A percentile compares a stretch with the other conserved stretches of the same genome.
These are phyloP conservation scores for Enteromius thamalakanensis DNA, from an alignment of 2,797 vertebrate genomes.

Conservation along the genomic window DNA sequence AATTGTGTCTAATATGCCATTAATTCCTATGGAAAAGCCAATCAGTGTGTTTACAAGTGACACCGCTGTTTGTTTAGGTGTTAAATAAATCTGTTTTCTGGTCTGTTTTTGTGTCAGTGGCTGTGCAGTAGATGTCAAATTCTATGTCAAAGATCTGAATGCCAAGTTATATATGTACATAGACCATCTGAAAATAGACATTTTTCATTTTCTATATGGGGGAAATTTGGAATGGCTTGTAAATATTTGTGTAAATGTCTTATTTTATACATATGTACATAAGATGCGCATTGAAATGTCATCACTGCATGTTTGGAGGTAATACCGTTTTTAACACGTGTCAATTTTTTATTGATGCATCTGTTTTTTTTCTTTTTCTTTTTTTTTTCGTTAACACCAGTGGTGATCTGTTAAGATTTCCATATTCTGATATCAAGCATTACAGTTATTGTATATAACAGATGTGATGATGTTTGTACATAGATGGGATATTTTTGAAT, in stretches of 20 bases:
- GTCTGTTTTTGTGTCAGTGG: neutral
- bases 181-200: neutral
- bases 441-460: slow-evolving; percentile 70
- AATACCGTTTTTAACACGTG: neutral
- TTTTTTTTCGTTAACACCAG: neutral
- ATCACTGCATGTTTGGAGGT: slow-evolving; percentile 7
- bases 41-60: slow-evolving; percentile 23
- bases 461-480: slow-evolving; percentile 75
- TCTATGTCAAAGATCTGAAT: slow-evolving; percentile 16
- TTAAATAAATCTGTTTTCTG: neutral
- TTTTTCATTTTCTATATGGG: slow-evolving; percentile 63
- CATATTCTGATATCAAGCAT: neutral
- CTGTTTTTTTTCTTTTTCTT: neutral
- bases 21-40: slow-evolving; percentile 39
- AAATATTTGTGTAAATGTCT: slow-evolving; percentile 64
- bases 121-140: neutral
- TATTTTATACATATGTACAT: slow-evolving; percentile 73
- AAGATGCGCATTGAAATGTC: slow-evolving; percentile 50
- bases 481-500: slow-evolving; percentile 66
- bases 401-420: neutral
- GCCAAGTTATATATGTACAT: slow-evolving; percentile 21
- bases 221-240: slow-evolving; percentile 62
- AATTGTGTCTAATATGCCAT: slow-evolving; percentile 12
- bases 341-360: neutral
- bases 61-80: slow-evolving; percentile 5